A percentile compares a stretch with the other conserved stretches of the same genome.
Evolutionary conservation across 1,140 invertebrate genomes (phyloP).

Genomic region (Phortica variegata): DNA sequence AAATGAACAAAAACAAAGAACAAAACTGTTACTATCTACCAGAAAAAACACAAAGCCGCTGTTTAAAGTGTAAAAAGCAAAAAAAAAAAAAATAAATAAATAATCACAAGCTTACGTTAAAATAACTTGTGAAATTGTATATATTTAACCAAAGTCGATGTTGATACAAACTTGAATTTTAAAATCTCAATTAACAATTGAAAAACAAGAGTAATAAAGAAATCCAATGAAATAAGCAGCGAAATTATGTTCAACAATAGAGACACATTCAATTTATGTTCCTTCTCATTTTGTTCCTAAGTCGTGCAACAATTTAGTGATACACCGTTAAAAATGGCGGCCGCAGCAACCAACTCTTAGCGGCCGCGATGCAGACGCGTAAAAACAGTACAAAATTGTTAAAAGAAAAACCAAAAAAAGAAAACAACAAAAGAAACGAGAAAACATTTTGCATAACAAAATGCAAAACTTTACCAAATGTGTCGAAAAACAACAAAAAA

Average conservation of each 20-base stretch:
- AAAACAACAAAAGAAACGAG: constrained; percentile 7
- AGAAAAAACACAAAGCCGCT: neutral
- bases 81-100: constrained; percentile 8
- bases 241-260: too few relatives aligned
- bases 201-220: neutral
- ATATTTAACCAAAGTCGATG: too few relatives aligned
- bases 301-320: constrained; percentile 45
- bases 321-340: constrained; percentile 37
- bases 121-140: too few relatives aligned
- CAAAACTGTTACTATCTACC: constrained; percentile 3
- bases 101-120: constrained; percentile 6
- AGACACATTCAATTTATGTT: constrained; percentile 51
- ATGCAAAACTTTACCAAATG: constrained; percentile 3
- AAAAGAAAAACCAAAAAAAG: constrained; percentile 5
- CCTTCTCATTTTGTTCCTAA: constrained; percentile 50
- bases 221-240: too few relatives aligned
- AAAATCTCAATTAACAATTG: neutral
- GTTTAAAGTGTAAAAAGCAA: too few relatives aligned
- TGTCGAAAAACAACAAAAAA: constrained; percentile 8
- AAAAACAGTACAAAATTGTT: constrained; percentile 24
- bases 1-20: constrained; percentile 11
- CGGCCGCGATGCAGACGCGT: constrained; percentile 9
- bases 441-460: constrained; percentile 10
- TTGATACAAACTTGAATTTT: too few relatives aligned
- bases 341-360: constrained; percentile 14